Conservation (phyloP, 2,113 vertebrate genomes). For the Cephalophus harveyi region DNA sequence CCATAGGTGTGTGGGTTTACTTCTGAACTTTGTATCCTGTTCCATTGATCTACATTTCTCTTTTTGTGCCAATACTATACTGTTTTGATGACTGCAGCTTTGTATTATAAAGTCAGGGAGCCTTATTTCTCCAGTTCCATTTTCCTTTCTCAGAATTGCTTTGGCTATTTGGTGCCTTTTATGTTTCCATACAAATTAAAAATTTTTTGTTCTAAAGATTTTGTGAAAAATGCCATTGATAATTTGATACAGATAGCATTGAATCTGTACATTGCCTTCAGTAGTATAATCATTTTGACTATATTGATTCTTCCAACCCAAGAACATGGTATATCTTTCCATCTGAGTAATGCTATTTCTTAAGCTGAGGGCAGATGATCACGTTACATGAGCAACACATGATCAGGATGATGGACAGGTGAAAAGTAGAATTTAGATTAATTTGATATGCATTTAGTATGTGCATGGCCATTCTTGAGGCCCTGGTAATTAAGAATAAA, state of each 20-base stretch:
- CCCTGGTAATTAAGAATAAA: not conserved
- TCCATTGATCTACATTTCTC: not conserved
- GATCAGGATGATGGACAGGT: not conserved
- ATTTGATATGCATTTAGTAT: not conserved
- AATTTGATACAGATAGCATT: not conserved
- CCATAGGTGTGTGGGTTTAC: not conserved
- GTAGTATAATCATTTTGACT: not conserved
- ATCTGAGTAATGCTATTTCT: not conserved
- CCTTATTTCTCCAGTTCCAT: not conserved
- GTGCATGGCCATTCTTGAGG: not conserved
- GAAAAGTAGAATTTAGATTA: not conserved
- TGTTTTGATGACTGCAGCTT: not conserved
- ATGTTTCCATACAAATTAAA: not conserved
- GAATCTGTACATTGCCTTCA: not conserved
- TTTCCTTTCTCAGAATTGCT: not conserved
- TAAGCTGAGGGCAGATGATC: not conserved
- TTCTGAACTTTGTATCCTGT: not conserved
- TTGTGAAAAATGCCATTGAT: not conserved
- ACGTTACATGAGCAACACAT: not conserved
- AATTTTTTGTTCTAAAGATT: not conserved
- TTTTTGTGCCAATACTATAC: not conserved
- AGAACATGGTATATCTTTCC: not conserved
- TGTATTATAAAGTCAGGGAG: not conserved
- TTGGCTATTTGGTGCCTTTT: not conserved
- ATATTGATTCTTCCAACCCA: not conserved